Percentiles rank a stretch among this genome's conserved stretches.
Conservation (phyloP, 2,888 invertebrate genomes). For the Macrosiphum euphorbiae region DNA sequence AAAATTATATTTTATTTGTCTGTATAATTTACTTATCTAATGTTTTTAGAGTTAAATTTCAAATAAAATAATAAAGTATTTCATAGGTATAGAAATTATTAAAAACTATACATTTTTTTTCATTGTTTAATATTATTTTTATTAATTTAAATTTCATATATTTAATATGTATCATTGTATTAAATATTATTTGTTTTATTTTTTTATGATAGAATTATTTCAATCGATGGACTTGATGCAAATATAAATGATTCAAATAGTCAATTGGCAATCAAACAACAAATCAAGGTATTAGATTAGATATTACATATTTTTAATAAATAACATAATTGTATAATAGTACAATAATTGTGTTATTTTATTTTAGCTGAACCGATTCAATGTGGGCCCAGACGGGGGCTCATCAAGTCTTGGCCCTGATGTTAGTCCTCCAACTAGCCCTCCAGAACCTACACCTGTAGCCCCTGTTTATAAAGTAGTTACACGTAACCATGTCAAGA, state of each 20-base stretch:
- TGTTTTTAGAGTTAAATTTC: neutral
- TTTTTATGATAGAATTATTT: constrained; percentile 31
- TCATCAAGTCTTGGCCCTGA: constrained; percentile 66
- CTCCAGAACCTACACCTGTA: constrained; percentile 68
- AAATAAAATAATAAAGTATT: neutral
- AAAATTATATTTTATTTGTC: constrained; percentile 9
- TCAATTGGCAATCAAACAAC: constrained; percentile 37
- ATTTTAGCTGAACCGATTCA: constrained; percentile 65
- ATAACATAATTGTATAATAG: neutral
- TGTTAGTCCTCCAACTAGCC: constrained; percentile 65
- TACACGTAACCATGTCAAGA: constrained; percentile 69
- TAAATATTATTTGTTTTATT: neutral
- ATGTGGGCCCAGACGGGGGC: constrained; percentile 66
- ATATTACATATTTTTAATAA: neutral
- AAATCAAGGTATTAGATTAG: constrained; percentile 56
- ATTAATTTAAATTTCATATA: neutral
- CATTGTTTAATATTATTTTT: neutral
- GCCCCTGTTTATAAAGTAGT: constrained; percentile 69
- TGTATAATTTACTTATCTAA: neutral
- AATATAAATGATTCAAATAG: constrained; percentile 44
- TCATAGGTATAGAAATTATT: neutral
- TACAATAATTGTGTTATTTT: constrained; percentile 8
- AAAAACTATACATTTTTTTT: neutral
- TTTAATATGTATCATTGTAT: neutral
- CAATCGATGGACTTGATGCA: constrained; percentile 39